These are phyloP conservation scores for Ochotona princeps DNA, from an alignment of 2,113 vertebrate genomes.

Conservation along the genomic window DNA sequence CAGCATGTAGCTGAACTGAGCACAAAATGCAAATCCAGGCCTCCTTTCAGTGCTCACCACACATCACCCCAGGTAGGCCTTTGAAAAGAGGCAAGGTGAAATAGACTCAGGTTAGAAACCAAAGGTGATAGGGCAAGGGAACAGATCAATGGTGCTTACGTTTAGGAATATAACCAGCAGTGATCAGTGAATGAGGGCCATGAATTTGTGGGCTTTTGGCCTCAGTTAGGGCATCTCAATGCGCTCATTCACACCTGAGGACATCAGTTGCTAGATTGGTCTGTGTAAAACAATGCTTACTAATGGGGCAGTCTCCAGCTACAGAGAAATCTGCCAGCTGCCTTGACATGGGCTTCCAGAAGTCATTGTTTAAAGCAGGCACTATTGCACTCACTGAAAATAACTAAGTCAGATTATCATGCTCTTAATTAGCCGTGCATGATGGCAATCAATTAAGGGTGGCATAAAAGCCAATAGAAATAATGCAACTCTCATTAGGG, in stretches of 20 bases:
- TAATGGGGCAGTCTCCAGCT: constrained; percentile 19
- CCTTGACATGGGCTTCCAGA: constrained; percentile 50
- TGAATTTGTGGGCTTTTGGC: neutral
- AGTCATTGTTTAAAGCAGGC: constrained; percentile 72
- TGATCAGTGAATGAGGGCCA: neutral
- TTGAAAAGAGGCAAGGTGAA: constrained; percentile 2
- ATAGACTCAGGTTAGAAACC: neutral
- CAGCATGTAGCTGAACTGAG: neutral
- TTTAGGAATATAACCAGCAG: neutral
- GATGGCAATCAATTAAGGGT: constrained; percentile 82
- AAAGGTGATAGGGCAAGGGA: neutral
- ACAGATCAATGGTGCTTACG: neutral
- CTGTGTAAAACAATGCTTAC: neutral
- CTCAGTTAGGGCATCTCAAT: neutral
- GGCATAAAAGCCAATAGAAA: constrained; percentile 79
- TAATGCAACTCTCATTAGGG: constrained; percentile 72
- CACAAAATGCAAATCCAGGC: neutral
- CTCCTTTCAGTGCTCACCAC: neutral
- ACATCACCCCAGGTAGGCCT: neutral
- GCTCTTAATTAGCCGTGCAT: constrained; percentile 81
- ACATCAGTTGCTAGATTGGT: neutral
- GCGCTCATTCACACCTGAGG: neutral
- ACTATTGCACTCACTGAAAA: constrained; percentile 77
- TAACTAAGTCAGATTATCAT: constrained; percentile 75
- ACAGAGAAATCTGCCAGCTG: constrained; percentile 63